Conservation (phyloP, 2,888 invertebrate genomes). For the Altica lythri region DNA sequence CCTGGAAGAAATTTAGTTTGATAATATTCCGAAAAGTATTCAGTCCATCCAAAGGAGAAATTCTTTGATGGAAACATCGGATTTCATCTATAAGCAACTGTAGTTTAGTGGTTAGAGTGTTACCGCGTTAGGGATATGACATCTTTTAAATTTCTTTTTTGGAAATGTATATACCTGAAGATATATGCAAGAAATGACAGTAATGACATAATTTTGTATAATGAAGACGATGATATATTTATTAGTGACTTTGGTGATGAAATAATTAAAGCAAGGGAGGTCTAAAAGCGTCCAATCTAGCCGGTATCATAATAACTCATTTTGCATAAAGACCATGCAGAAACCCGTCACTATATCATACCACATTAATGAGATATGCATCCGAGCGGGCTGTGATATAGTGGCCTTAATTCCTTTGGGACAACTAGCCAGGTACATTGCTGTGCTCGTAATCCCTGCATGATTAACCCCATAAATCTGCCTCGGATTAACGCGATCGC, state of each 20-base stretch:
- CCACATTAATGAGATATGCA: constrained; percentile 50
- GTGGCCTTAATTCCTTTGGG: constrained; percentile 55
- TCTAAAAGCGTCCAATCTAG: constrained; percentile 14
- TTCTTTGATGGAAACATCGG: too few relatives aligned
- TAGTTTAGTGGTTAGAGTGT: too few relatives aligned
- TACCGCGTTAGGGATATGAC: too few relatives aligned
- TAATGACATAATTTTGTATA: too few relatives aligned
- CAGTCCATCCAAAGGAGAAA: too few relatives aligned
- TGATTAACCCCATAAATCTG: constrained; percentile 69
- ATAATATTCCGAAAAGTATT: too few relatives aligned
- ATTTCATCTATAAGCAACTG: too few relatives aligned
- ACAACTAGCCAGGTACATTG: constrained; percentile 41
- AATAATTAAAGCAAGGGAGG: constrained; percentile 12
- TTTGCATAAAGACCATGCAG: constrained; percentile 34
- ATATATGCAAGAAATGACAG: too few relatives aligned
- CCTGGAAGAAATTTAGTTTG: too few relatives aligned
- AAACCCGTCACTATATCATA: constrained; percentile 43
- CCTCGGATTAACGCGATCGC: constrained; percentile 57
- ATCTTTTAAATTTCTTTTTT: too few relatives aligned
- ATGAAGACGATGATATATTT: too few relatives aligned
- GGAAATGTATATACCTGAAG: too few relatives aligned
- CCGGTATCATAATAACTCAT: constrained; percentile 31
- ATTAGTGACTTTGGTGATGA: constrained; percentile 2
- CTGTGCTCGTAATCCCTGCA: constrained; percentile 62
- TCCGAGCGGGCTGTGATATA: constrained; percentile 57